phyloP scores from a whole-genome alignment of 2,888 invertebrate species.

The Caenorhabditis sp. region DNA sequence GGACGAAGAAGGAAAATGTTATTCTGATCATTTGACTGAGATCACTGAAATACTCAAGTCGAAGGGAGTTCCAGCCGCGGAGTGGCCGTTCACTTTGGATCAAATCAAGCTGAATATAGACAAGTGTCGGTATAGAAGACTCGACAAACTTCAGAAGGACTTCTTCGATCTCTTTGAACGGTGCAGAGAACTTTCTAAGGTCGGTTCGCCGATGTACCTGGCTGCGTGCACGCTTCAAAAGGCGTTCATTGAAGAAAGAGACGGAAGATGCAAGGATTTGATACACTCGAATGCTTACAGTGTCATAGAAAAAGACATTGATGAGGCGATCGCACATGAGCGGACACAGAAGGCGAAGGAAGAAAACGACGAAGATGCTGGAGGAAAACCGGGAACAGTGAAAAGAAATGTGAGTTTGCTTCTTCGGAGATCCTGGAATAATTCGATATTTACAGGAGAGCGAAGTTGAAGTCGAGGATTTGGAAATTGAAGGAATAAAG shows the following conservation, averaged over 20 bases:
- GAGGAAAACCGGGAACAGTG: slow-evolving; percentile 20
- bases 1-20: slow-evolving; percentile 95
- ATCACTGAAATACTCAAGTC: slow-evolving; percentile 86
- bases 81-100: slow-evolving; percentile 89
- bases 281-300: slow-evolving; percentile 90
- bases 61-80: slow-evolving; percentile 81
- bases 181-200: slow-evolving; percentile 89
- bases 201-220: slow-evolving; percentile 92
- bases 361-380: slow-evolving; percentile 52
- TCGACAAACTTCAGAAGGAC: slow-evolving; percentile 91
- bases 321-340: slow-evolving; percentile 50
- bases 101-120: slow-evolving; percentile 93
- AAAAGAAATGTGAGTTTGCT: slow-evolving; percentile 35
- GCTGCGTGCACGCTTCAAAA: slow-evolving; percentile 94
- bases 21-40: slow-evolving; percentile 93
- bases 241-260: slow-evolving; percentile 86
- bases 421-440: not conserved
- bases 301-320: slow-evolving; percentile 82
- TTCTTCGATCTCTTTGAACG: slow-evolving; percentile 92
- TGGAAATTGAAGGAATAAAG: slow-evolving; percentile 85
- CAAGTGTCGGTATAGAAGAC: slow-evolving; percentile 89
- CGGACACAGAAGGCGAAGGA: slow-evolving; percentile 40
- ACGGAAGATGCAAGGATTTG: slow-evolving; percentile 87
- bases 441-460: slow-evolving; percentile 60
- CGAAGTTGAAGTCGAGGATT: slow-evolving; percentile 76